Conservation (phyloP, 1,140 invertebrate species). For the Hetaerina americana region DNA sequence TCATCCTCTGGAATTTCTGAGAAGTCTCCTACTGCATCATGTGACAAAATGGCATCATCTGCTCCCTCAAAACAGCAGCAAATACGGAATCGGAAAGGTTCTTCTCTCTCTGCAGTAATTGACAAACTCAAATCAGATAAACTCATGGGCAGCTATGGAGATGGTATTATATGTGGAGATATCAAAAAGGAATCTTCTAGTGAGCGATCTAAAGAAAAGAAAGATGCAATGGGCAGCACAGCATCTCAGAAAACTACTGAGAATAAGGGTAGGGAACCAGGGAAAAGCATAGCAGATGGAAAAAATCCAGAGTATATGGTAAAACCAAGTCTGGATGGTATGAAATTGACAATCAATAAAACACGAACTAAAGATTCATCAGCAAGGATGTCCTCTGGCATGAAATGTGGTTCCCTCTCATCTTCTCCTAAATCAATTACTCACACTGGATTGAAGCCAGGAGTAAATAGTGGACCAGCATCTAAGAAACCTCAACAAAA, state of each 20-base stretch:
- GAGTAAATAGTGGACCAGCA: slow-evolving; percentile 63
- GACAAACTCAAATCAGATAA: slow-evolving; percentile 71
- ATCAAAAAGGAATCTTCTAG: not conserved
- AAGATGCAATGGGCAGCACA: slow-evolving; percentile 1
- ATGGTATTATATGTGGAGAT: not conserved
- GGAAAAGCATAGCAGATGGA: slow-evolving; percentile 26
- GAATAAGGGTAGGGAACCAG: slow-evolving; percentile 6
- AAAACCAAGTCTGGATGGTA: slow-evolving; percentile 68
- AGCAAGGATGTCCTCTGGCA: slow-evolving; percentile 11
- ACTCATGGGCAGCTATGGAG: slow-evolving; percentile 35
- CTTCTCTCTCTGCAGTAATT: slow-evolving; percentile 62
- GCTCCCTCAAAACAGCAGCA: slow-evolving; percentile 26
- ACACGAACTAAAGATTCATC: slow-evolving; percentile 52
- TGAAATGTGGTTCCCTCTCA: slow-evolving; percentile 30
- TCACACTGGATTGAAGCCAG: slow-evolving; percentile 70
- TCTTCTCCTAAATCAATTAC: slow-evolving; percentile 32
- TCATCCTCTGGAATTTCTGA: slow-evolving; percentile 15
- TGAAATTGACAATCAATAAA: slow-evolving; percentile 83
- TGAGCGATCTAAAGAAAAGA: not conserved
- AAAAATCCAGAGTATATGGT: slow-evolving; percentile 76
- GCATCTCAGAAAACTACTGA: slow-evolving; percentile 8
- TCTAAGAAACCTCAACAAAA: slow-evolving; percentile 53
- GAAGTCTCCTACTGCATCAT: slow-evolving; percentile 8
- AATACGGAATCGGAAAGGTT: slow-evolving; percentile 56
- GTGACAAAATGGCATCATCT: slow-evolving; percentile 18